Percentiles rank a stretch among this genome's conserved stretches.
phyloP scores from a whole-genome alignment of 2,113 vertebrate species.

The Argyrosomus japonicus region DNA sequence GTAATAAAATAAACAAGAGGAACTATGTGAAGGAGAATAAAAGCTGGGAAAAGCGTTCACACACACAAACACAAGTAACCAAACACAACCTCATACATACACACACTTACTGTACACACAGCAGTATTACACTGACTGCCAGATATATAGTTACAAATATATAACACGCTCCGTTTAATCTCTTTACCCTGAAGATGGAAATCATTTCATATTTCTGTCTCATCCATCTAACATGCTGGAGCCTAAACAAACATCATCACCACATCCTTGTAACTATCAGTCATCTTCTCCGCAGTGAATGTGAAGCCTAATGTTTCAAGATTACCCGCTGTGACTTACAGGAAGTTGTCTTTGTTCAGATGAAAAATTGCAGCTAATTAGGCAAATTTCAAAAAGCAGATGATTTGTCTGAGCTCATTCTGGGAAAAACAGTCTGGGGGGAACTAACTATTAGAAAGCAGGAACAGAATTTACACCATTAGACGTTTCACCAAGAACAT shows the following conservation, averaged over 20 bases:
- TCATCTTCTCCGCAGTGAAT: constrained; percentile 1
- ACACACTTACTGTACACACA: not conserved
- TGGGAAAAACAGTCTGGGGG: not conserved
- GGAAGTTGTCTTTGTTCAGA: constrained; percentile 23
- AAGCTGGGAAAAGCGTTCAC: not conserved
- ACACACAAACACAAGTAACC: not conserved
- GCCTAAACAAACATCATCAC: not conserved
- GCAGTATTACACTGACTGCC: not conserved
- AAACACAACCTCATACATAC: not conserved
- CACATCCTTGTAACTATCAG: not conserved
- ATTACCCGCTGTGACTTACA: constrained; percentile 1
- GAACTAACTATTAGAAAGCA: not conserved
- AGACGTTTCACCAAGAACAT: no score
- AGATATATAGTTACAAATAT: not conserved
- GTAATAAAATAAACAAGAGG: constrained; percentile 4
- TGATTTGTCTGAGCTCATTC: not conserved
- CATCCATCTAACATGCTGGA: not conserved
- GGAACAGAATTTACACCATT: not conserved
- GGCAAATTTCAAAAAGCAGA: not conserved
- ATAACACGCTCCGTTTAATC: constrained; percentile 1
- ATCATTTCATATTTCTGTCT: constrained; percentile 1
- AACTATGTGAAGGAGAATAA: not conserved
- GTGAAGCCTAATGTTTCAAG: not conserved
- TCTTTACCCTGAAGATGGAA: not conserved
- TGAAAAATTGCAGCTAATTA: not conserved